Evolutionary conservation across 2,113 vertebrate species (phyloP).

Genomic region (Steatornis caripensis): DNA sequence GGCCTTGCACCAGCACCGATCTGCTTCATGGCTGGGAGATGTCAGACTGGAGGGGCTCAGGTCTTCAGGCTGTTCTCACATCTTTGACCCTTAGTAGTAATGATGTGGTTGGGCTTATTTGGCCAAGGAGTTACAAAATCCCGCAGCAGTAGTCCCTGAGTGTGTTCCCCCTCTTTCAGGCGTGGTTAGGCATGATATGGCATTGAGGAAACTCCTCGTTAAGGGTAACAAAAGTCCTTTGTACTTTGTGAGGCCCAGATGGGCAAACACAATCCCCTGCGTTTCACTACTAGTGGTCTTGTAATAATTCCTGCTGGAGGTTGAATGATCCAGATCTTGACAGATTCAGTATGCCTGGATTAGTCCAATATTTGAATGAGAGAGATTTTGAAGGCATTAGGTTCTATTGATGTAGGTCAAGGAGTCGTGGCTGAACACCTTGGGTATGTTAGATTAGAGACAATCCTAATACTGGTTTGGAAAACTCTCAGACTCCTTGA

Average conservation of each 20-base stretch:
- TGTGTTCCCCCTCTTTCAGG: fast-evolving
- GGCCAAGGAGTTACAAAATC: background rate
- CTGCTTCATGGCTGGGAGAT: background rate
- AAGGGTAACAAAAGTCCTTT: background rate
- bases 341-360: background rate
- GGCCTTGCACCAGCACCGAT: background rate
- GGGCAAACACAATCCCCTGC: fast-evolving
- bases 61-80: background rate
- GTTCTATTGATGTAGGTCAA: background rate
- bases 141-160: background rate
- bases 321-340: background rate
- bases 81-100: background rate
- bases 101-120: background rate
- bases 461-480: background rate
- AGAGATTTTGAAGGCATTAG: background rate
- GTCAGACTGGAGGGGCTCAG: background rate
- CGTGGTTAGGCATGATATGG: background rate
- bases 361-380: background rate
- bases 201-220: background rate
- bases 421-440: fast-evolving
- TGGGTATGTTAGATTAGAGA: background rate
- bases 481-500: background rate
- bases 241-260: background rate
- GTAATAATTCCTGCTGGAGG: background rate
- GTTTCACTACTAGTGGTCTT: background rate